These are phyloP conservation scores for Odontesthes bonariensis DNA, from an alignment of 2,113 vertebrate genomes.

Conservation along the genomic window DNA sequence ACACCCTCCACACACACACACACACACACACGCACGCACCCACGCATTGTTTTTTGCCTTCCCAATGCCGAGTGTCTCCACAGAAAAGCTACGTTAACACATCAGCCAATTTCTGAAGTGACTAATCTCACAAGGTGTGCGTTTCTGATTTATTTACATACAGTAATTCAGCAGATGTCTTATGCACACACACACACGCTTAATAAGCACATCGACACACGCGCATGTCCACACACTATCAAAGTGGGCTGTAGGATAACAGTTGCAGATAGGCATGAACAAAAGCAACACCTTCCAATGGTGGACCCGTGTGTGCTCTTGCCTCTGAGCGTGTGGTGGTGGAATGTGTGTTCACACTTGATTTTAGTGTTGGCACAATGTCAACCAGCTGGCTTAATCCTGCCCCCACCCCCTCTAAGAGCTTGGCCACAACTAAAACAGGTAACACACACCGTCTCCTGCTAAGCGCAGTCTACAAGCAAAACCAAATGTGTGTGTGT, in stretches of 20 bases:
- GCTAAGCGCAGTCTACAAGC: slow-evolving; percentile 50
- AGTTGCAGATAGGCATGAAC: slow-evolving; percentile 54
- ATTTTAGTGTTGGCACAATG: slow-evolving; percentile 60
- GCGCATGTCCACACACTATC: slow-evolving; percentile 33
- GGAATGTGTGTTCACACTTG: slow-evolving; percentile 34
- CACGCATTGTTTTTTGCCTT: slow-evolving; percentile 27
- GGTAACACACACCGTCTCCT: slow-evolving; percentile 68
- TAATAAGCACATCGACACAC: slow-evolving; percentile 13
- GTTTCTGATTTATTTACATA: slow-evolving; percentile 51
- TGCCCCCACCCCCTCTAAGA: slow-evolving; percentile 27
- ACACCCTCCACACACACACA: slow-evolving; percentile 21
- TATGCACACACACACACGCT: slow-evolving; percentile 28
- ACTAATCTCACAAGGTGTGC: slow-evolving; percentile 64
- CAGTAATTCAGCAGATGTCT: slow-evolving; percentile 28
- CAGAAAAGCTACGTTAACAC: slow-evolving; percentile 49
- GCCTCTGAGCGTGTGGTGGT: slow-evolving; percentile 23
- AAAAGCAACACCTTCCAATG: slow-evolving; percentile 58
- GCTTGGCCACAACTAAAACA: slow-evolving; percentile 74
- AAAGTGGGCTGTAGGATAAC: slow-evolving; percentile 57
- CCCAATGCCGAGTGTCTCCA: slow-evolving; percentile 8
- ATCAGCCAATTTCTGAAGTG: slow-evolving; percentile 58
- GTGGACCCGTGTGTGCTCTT: slow-evolving; percentile 32
- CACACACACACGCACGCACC: slow-evolving; percentile 10
- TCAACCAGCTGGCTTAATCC: slow-evolving; percentile 67
- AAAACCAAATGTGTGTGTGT: slow-evolving; percentile 36